phyloP scores from a whole-genome alignment of 2,113 vertebrate genomes.

The Mesoclemmys tuberculata region DNA sequence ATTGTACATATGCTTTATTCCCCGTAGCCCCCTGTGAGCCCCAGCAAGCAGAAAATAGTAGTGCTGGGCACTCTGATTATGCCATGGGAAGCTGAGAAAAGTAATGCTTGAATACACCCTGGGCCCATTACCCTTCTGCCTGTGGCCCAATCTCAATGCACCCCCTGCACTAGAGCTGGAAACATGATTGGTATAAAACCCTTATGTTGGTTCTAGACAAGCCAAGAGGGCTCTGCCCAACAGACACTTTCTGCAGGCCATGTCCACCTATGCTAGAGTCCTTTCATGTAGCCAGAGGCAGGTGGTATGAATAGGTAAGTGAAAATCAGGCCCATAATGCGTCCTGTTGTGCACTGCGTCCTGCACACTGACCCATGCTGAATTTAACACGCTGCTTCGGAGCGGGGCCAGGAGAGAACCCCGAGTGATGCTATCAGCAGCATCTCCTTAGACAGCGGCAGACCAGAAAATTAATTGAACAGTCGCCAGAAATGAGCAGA shows the following conservation, averaged over 20 bases:
- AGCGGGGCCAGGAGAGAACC: rapidly evolving
- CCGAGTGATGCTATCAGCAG: background rate
- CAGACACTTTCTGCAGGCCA: rapidly evolving
- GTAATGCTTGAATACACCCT: background rate
- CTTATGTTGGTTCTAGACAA: background rate
- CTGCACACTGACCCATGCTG: background rate
- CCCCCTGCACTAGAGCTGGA: background rate
- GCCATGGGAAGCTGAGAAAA: background rate
- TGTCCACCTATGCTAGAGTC: background rate
- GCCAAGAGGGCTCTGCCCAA: rapidly evolving
- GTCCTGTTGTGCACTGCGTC: background rate
- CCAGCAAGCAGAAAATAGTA: background rate
- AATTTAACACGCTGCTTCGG: background rate
- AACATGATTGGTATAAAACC: rapidly evolving
- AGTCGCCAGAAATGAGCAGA: constrained; percentile 55
- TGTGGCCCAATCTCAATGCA: background rate
- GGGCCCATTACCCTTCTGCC: background rate
- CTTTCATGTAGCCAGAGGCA: background rate
- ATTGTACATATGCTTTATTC: background rate
- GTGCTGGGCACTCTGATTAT: background rate
- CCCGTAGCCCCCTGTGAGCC: background rate
- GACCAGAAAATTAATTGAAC: background rate
- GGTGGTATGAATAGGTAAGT: background rate
- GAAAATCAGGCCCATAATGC: background rate
- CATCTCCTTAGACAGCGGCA: background rate